Conservation (phyloP, 2,888 invertebrate genomes). For the Nomada lathburiana region DNA sequence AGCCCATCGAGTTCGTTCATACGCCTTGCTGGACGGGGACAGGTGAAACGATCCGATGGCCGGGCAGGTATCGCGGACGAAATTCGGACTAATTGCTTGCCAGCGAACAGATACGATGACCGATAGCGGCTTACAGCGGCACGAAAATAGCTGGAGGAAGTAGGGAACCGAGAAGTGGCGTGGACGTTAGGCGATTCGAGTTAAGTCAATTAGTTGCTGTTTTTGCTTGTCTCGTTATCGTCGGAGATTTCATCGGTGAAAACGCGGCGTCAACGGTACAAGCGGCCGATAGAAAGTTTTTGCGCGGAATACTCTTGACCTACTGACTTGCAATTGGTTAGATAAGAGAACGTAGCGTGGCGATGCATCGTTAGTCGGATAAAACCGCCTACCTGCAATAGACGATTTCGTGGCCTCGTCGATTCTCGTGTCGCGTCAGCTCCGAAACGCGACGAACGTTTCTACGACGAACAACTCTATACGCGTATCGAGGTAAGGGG, state of each 20-base stretch:
- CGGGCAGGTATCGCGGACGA: constrained; percentile 6
- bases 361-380: too few relatives aligned
- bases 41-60: constrained; percentile 29
- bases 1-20: not conserved
- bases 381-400: too few relatives aligned
- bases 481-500: too few relatives aligned
- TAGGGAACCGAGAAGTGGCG: not conserved
- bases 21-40: constrained; percentile 33
- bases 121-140: constrained; percentile 13
- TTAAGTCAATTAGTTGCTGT: not conserved
- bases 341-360: too few relatives aligned
- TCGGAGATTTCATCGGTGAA: not conserved
- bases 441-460: too few relatives aligned
- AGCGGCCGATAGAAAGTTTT: not conserved
- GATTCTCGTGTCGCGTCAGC: too few relatives aligned
- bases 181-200: too few relatives aligned
- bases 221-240: not conserved
- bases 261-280: not conserved
- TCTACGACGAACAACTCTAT: too few relatives aligned
- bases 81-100: not conserved
- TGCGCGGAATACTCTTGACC: not conserved
- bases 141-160: not conserved
- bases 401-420: too few relatives aligned
- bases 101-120: not conserved
- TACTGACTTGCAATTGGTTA: too few relatives aligned